Evolutionary conservation across 2,113 vertebrate species (phyloP), one percentile per base, ranked within the genome.

Genomic region (Phrynosoma blainvillii): DNA sequence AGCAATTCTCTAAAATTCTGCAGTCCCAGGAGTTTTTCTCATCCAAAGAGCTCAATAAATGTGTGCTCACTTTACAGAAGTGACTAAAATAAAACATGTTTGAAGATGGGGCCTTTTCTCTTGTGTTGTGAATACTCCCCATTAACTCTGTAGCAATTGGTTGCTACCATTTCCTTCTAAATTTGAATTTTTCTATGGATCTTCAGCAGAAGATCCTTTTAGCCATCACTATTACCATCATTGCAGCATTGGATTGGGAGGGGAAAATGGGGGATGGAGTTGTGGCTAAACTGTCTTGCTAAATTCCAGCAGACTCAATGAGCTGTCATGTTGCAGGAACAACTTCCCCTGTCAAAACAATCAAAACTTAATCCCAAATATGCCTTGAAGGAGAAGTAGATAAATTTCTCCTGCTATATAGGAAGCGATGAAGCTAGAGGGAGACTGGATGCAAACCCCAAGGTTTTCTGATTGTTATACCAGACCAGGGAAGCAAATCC

Each of bases 241-340:
- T 62, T 68, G 23, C 42, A 54, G 47, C 16, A 47, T 23, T 5
- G 27, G 25, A 27, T 6, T 0, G 20, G 25, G 25, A 36, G 20
- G 52, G 21, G 20, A 40, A 76, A 5, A 56, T 30, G 13, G 30
- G 56, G 2, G 27, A 68, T 7, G 14, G 10, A 65, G 18, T 56
- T 32, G 23, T 11, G 52, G 82, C n/a, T 75, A 76, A 88, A 77
- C 40, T 54, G 12, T 47, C 79, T 83, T 76, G 52, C 74, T 82
- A 77, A 88, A 88, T 88, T 76, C 86, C 71, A 77, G 36, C 59
- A 76, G 30, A 36, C 56, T 88, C 56, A 77, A 8, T 68, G 79
- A 77, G 71, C 59, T 88, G 86, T 75, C 79, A 76, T 65, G 25
- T 87, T 42, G 36, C 27, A 66, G 40, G 42, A 87, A 30, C 79